Evolutionary conservation across 23 tunicate genomes (phyloP).

Genomic region (Styela plicata): DNA sequence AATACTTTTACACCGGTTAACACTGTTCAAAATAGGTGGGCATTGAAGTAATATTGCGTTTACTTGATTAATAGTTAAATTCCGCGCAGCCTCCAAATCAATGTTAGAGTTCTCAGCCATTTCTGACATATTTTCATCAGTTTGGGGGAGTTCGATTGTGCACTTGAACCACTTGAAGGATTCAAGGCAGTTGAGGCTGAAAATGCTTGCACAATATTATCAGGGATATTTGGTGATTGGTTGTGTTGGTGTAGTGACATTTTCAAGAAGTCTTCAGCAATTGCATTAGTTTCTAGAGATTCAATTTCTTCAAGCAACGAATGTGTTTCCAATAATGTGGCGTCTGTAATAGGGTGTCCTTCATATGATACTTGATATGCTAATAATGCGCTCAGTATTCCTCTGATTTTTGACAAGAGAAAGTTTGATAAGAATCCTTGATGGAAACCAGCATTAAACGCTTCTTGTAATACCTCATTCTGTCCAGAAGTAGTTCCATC

Average conservation of each 20-base stretch:
- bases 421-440: conserved; percentile 65
- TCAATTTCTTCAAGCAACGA: conserved; percentile 47
- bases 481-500: conserved; percentile 63
- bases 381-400: conserved; percentile 69
- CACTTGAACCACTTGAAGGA: neutral
- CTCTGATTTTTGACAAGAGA: conserved; percentile 62
- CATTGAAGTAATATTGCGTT: conserved; percentile 36
- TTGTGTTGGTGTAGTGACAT: conserved; percentile 25
- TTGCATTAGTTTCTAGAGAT: conserved; percentile 42
- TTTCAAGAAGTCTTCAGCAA: conserved; percentile 64
- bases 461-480: conserved; percentile 45
- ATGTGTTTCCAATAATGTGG: conserved; percentile 56
- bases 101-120: no score
- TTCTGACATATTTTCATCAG: neutral
- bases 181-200: neutral
- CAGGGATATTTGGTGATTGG: neutral
- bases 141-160: neutral
- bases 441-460: conserved; percentile 62
- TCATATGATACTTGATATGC: conserved; percentile 65
- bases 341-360: conserved; percentile 82
- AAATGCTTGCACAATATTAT: neutral
- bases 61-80: neutral
- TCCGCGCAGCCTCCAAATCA: neutral
- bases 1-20: conserved; percentile 43
- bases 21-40: conserved; percentile 43